These are phyloP conservation scores for Etheostoma nigrum DNA, from an alignment of 2,797 vertebrate species.

Conservation along the genomic window DNA sequence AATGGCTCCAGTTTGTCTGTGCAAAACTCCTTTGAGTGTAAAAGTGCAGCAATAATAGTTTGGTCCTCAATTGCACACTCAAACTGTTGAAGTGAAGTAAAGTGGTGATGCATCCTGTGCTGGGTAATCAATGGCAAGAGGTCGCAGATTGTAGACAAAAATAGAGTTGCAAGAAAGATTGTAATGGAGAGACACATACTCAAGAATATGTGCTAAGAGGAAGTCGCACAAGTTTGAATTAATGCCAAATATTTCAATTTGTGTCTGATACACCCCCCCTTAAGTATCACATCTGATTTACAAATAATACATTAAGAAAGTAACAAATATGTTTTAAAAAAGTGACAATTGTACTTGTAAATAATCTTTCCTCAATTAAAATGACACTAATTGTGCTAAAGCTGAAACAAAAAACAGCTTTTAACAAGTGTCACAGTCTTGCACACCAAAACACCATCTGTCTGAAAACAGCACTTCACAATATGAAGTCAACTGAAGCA, in stretches of 20 bases:
- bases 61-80: not conserved
- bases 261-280: not conserved
- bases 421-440: slow-evolving; percentile 15
- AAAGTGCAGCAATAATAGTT: not conserved
- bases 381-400: not conserved
- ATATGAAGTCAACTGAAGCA: slow-evolving; percentile 10
- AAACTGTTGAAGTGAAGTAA: not conserved
- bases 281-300: not conserved
- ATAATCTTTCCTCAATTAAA: slow-evolving; percentile 5
- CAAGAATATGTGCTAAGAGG: no score
- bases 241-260: not conserved
- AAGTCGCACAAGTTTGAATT: not conserved
- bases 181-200: no score
- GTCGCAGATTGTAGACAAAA: not conserved
- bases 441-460: slow-evolving; percentile 46
- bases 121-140: not conserved
- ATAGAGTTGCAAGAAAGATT: not conserved
- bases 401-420: slow-evolving; percentile 3
- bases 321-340: not conserved
- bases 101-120: not conserved
- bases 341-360: not conserved
- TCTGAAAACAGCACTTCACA: slow-evolving; percentile 7
- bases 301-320: not conserved
- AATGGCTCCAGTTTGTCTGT: not conserved
- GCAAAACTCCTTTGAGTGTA: not conserved